Evolutionary conservation across 1,140 invertebrate species (phyloP).

Genomic region (Bombus waltoni): DNA sequence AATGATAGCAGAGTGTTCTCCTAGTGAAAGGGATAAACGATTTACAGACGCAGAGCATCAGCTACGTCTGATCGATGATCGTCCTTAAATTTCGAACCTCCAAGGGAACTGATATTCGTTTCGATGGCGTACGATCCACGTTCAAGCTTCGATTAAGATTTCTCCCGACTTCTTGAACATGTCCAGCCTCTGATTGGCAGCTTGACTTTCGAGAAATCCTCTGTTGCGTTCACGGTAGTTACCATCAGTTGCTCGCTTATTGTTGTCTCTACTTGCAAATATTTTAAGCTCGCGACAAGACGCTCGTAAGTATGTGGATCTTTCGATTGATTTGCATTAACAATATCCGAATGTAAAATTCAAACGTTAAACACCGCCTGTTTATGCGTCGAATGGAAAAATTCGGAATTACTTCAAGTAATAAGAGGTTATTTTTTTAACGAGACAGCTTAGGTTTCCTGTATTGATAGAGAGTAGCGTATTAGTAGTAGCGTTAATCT

Average conservation of each 20-base stretch:
- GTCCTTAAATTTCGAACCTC: neutral
- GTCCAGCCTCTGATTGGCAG: neutral
- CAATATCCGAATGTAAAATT: too few species aligned
- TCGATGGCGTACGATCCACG: neutral
- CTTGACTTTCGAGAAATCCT: neutral
- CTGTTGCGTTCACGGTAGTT: neutral
- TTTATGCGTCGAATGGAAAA: neutral
- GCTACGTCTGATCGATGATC: conserved; percentile 9
- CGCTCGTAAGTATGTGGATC: too few species aligned
- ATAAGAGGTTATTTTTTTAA: too few species aligned
- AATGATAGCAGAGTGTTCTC: neutral
- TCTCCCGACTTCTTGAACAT: neutral
- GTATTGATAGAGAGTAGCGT: neutral
- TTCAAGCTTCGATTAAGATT: conserved; percentile 10
- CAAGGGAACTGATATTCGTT: neutral
- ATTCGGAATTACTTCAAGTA: too few species aligned
- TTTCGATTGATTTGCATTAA: too few species aligned
- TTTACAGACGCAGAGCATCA: neutral
- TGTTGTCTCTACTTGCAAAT: too few species aligned
- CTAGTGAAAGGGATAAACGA: neutral
- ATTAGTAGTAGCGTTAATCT: too few species aligned
- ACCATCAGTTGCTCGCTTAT: too few species aligned
- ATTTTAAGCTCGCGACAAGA: too few species aligned
- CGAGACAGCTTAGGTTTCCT: neutral
- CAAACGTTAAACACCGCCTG: too few species aligned